Evolutionary conservation across 1,140 invertebrate species (phyloP), one percentile per base, ranked within the genome.

Genomic region (Druon quercuslanigerum): DNA sequence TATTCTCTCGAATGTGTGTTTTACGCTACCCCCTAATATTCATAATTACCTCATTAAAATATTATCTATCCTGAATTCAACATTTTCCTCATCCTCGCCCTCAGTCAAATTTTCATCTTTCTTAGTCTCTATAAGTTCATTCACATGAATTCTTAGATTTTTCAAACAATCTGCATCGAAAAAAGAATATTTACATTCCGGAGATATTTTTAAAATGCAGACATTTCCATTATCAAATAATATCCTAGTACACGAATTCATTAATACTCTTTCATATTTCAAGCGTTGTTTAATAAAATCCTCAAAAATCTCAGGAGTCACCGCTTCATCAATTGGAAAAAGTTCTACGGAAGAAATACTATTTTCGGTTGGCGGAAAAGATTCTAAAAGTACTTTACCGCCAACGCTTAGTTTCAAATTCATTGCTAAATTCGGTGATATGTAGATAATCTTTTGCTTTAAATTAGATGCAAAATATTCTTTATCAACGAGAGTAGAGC

Each of bases 181-280:
- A 50, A 93, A 90, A 73, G 92, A 93, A 80, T 93, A 94, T 51
- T 92, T 90, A 72, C 93, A 92, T 40, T 89, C 88, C 1, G 94
- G 94, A 78, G 90, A 87, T 33, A 95, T 91, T 82, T 92, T 93
- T 9, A 94, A 81, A 20, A 83, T 74, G n/a, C 86, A 92, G 46
- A 46, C 73, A 51, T 88, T 90, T 51, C 92, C 89, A 50, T 89
- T 88, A 19, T 93, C 92, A 11, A 95, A 87, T 16, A 92, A 91
- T 3, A 95, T 88, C 51, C 91, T 90, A 56, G 92, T 90, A 79
- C 93, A 87, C 56, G 93, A 92, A 88, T 95, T 95, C 2, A 95
- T 82, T 72, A 95, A 86, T 77, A 93, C 85, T 79, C 92, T 91
- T 19, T 90, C 84, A 0, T 91, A 82, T 84, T 89, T 90, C 20